These are phyloP conservation scores for Myotis findleyi DNA, from an alignment of 2,797 vertebrate genomes.

Conservation along the genomic window DNA sequence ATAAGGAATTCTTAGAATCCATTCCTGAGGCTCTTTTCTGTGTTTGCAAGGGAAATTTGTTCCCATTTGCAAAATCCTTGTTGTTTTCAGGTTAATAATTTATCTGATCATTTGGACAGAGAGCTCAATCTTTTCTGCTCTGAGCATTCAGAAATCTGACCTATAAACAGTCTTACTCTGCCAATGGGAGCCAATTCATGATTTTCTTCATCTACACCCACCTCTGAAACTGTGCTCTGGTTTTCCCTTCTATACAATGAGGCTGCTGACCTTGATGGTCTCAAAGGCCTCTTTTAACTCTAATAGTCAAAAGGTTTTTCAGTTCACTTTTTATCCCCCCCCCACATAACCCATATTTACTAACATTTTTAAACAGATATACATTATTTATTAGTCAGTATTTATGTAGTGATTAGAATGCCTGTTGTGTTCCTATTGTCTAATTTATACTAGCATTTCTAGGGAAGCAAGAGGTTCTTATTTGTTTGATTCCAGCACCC, in stretches of 20 bases:
- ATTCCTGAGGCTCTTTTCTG: neutral
- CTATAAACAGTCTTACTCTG: neutral
- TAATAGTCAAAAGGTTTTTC: neutral
- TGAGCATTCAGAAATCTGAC: neutral
- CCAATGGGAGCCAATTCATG: neutral
- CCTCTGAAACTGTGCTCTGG: neutral
- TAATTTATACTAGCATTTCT: slow-evolving; percentile 23
- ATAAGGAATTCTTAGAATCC: slow-evolving; percentile 4
- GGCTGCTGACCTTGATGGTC: neutral
- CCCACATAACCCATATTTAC: neutral
- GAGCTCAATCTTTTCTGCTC: neutral
- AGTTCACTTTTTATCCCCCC: neutral
- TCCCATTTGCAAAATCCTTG: neutral
- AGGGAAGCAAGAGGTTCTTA: neutral
- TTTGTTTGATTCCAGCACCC: neutral
- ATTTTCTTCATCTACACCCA: neutral
- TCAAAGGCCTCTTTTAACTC: neutral
- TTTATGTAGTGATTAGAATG: slow-evolving; percentile 35
- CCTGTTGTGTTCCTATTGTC: slow-evolving; percentile 9
- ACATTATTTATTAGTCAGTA: slow-evolving; percentile 28
- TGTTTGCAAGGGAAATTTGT: neutral
- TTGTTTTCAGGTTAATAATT: neutral
- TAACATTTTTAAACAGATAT: neutral
- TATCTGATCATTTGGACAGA: neutral
- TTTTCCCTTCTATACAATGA: neutral